Evolutionary conservation across 2,888 invertebrate genomes (phyloP).

Genomic region (Cantharis lateralis): DNA sequence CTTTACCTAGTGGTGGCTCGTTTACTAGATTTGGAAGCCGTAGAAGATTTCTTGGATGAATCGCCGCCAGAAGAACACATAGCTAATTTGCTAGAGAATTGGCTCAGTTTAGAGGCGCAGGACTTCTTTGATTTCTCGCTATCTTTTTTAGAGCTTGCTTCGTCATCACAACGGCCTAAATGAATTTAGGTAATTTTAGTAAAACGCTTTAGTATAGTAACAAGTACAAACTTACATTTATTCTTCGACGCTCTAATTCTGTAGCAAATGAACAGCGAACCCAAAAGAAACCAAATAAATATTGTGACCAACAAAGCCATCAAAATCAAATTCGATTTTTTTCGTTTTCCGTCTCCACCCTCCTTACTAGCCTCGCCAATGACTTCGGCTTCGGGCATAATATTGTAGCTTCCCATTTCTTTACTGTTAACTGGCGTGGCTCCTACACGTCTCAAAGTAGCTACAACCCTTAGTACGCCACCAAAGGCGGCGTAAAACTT

Average conservation of each 20-base stretch:
- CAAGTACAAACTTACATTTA: neutral
- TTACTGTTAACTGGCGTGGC: conserved; percentile 15
- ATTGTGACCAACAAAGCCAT: conserved; percentile 47
- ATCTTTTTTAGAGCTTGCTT: neutral
- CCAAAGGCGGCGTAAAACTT: conserved; percentile 63
- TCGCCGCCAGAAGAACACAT: neutral
- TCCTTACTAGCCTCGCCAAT: conserved; percentile 26
- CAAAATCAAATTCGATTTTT: conserved; percentile 36
- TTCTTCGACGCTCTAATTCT: conserved; percentile 17
- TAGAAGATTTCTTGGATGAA: neutral
- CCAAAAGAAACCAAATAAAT: conserved; percentile 52
- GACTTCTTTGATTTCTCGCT: neutral
- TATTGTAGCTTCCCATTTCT: conserved; percentile 37
- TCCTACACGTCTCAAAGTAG: conserved; percentile 47
- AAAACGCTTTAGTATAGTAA: neutral
- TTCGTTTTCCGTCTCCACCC: neutral
- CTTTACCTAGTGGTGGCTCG: neutral
- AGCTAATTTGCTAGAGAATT: neutral
- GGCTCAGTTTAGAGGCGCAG: neutral
- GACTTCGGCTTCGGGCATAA: conserved; percentile 37
- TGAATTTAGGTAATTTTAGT: neutral
- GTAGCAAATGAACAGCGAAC: conserved; percentile 51
- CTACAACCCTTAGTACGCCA: conserved; percentile 51
- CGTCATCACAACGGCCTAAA: neutral
- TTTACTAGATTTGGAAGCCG: neutral